These are phyloP conservation scores for Patella pellucida DNA, from an alignment of 2,888 invertebrate species.

Conservation along the genomic window DNA sequence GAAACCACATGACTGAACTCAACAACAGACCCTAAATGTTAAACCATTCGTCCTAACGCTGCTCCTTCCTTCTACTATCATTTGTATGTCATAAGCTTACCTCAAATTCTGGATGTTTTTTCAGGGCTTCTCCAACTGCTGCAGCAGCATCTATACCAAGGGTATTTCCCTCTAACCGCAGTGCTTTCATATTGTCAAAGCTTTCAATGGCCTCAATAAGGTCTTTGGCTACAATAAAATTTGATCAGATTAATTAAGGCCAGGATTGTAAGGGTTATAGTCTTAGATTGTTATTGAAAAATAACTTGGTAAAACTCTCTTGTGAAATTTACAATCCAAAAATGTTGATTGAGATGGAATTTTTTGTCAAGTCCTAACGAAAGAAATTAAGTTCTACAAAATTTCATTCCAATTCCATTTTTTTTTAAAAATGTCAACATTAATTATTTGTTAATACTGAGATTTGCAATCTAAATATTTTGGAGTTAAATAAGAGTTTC, in stretches of 20 bases:
- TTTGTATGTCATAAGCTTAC: constrained; percentile 40
- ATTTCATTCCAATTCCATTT: too few species aligned
- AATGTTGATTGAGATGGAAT: too few species aligned
- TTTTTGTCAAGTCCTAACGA: too few species aligned
- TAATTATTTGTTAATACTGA: too few species aligned
- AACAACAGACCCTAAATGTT: not conserved
- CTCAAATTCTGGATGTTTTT: constrained; percentile 81
- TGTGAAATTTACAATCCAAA: too few species aligned
- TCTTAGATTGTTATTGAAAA: not conserved
- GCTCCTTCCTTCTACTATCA: not conserved
- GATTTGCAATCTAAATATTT: too few species aligned
- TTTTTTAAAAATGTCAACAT: too few species aligned
- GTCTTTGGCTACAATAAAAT: constrained; percentile 60
- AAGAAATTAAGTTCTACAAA: too few species aligned
- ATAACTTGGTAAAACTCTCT: too few species aligned
- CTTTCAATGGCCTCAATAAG: constrained; percentile 83
- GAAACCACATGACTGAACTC: not conserved
- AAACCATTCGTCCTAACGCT: not conserved
- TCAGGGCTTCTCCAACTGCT: constrained; percentile 85
- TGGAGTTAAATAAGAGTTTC: too few species aligned
- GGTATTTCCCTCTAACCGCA: constrained; percentile 93
- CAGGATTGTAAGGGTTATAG: constrained; percentile 4
- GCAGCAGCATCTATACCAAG: constrained; percentile 90
- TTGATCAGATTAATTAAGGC: constrained; percentile 66
- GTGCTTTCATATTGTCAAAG: constrained; percentile 79